phyloP scores from a whole-genome alignment of 2,888 invertebrate species.

The Scaptomyza parva region DNA sequence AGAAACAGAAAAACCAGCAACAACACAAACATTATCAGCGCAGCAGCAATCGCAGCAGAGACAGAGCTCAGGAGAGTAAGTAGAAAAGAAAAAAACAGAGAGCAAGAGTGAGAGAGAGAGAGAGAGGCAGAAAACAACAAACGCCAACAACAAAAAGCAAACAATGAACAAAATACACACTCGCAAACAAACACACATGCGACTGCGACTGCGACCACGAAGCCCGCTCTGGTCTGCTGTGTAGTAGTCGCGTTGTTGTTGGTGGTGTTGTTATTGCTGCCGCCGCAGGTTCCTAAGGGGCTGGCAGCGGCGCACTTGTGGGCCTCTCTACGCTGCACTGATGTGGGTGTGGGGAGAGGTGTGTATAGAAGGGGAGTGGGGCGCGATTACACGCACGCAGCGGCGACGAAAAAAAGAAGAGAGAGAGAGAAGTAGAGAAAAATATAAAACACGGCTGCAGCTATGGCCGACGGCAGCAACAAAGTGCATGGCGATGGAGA shows the following conservation, averaged over 20 bases:
- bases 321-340: conserved; percentile 19
- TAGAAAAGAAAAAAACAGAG: conserved; percentile 5
- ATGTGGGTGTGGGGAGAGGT: conserved; percentile 27
- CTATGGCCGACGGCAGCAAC: conserved; percentile 70
- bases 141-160: conserved; percentile 77
- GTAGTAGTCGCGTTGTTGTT: conserved; percentile 19
- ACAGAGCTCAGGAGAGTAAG: conserved; percentile 26
- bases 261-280: conserved; percentile 35
- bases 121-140: conserved; percentile 66
- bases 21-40: conserved; percentile 6
- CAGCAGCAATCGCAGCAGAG: conserved; percentile 19
- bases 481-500: conserved; percentile 80
- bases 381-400: conserved; percentile 78
- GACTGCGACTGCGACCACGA: conserved; percentile 28
- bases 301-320: conserved; percentile 62
- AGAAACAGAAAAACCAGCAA: conserved; percentile 66
- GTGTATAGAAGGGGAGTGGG: conserved; percentile 1
- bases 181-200: conserved; percentile 15
- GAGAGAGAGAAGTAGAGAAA: conserved; percentile 38
- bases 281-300: conserved; percentile 74
- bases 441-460: conserved; percentile 64
- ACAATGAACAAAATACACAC: conserved; percentile 71
- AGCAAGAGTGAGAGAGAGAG: too few species aligned
- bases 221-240: conserved; percentile 51
- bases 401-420: conserved; percentile 54